Evolutionary conservation across 2,797 vertebrate species (phyloP).

Genomic region (Morus bassanus): DNA sequence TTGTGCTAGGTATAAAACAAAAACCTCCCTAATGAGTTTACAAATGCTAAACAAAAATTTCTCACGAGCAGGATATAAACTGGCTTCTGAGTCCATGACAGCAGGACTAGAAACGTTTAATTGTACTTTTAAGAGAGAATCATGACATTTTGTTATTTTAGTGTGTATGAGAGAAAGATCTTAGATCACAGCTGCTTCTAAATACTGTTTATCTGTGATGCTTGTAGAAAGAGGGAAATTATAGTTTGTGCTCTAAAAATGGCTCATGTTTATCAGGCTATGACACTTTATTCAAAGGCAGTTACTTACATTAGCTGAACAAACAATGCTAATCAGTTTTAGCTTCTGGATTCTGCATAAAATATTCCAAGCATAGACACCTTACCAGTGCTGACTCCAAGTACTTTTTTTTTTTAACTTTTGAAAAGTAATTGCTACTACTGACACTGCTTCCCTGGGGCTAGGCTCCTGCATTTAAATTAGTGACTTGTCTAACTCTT

Average conservation of each 20-base stretch:
- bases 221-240: not conserved
- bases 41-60: not conserved
- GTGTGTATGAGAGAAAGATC: not conserved
- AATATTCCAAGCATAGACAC: not conserved
- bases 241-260: not conserved
- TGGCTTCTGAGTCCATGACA: not conserved
- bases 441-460: not conserved
- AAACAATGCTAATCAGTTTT: not conserved
- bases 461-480: not conserved
- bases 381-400: not conserved
- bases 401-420: not conserved
- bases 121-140: not conserved
- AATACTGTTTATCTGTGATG: not conserved
- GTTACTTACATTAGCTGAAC: not conserved
- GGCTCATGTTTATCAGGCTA: not conserved
- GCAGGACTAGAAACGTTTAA: not conserved
- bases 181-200: not conserved
- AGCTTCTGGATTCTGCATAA: not conserved
- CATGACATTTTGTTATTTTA: not conserved
- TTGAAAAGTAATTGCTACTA: not conserved
- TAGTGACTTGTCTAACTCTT: not conserved
- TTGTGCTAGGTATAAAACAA: not conserved
- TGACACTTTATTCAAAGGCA: accelerated
- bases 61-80: not conserved
- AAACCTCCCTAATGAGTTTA: not conserved